Evolutionary conservation across 2,797 vertebrate species (phyloP), one percentile per base, ranked within the genome.

Genomic region (Danio albolineatus): DNA sequence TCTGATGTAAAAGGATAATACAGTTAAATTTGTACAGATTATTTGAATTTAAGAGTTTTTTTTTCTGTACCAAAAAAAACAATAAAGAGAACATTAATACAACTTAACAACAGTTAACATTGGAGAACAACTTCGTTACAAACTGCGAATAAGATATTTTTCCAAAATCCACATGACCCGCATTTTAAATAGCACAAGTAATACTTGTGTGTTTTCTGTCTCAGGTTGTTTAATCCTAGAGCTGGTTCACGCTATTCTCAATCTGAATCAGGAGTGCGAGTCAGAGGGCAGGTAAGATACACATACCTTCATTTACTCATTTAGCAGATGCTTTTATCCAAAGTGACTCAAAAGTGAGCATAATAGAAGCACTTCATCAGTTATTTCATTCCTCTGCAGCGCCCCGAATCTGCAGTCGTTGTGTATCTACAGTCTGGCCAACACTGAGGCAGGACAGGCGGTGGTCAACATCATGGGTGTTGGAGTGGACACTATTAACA

Each of bases 381-480:
- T 51, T 51, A 38, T 16, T 64, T n/a, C 16, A 17, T 53, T 4
- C 72, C 41, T 36, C 21, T 73, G 13, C 85, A 97, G 90, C 70
- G 84, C 93, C 3, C 97, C 96, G 78, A 97, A 95, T 85, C 93
- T 99, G 65, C 98, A 98, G 92, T 96, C 96, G 59, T 87, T 99
- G 61, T 99, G 98, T 82, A 96, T 98, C 92, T 98, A 97, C 90
- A 97, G 97, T 88, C 91, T 99, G 91, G 95, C 97, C 10, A 98
- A 98, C 90, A 98, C 96, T 0, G 98, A 99, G 88, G 97, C 98
- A 1, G 98, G 98, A 1, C 98, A 98, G 89, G 97, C 98, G 0
- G 95, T 99, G 36, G 95, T 98, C 76, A 98, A 96, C 71, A 98
- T 99, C 87, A 98, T 99, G 97, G 97, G 96, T 4, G 95, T 99